These are phyloP conservation scores for Candoia aspera DNA, from an alignment of 2,113 vertebrate species.

Conservation along the genomic window DNA sequence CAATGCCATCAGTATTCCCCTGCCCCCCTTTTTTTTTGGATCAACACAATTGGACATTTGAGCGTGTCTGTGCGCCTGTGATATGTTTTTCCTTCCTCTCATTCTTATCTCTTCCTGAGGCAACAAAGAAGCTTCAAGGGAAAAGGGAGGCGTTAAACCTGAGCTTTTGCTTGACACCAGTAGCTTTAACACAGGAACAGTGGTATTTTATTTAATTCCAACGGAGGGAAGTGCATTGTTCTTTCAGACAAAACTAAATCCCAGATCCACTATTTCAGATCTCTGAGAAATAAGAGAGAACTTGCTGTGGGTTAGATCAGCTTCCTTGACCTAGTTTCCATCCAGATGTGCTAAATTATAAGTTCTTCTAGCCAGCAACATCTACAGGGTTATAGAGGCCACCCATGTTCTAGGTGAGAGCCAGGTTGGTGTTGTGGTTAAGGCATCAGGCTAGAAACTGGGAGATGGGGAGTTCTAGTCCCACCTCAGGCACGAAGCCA, in stretches of 20 bases:
- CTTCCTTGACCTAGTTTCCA: too few relatives aligned
- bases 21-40: not conserved
- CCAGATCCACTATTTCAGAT: not conserved
- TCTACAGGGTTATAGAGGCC: too few relatives aligned
- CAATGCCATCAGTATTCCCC: not conserved
- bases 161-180: not conserved
- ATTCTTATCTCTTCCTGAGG: constrained; percentile 4
- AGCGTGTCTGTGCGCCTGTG: not conserved
- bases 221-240: not conserved
- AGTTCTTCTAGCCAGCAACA: too few relatives aligned
- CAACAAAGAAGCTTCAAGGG: not conserved
- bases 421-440: too few relatives aligned
- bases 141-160: not conserved
- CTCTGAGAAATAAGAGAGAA: not conserved
- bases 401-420: too few relatives aligned
- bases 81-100: constrained; percentile 1
- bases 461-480: too few relatives aligned
- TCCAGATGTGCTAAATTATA: too few relatives aligned
- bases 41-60: not conserved
- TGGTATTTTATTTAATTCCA: not conserved
- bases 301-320: not conserved
- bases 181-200: not conserved
- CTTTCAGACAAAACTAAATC: not conserved
- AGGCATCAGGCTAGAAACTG: too few relatives aligned
- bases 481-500: too few relatives aligned